Evolutionary conservation across 2,888 invertebrate genomes (phyloP).

Genomic region (Scaptomyza caliginosa): DNA sequence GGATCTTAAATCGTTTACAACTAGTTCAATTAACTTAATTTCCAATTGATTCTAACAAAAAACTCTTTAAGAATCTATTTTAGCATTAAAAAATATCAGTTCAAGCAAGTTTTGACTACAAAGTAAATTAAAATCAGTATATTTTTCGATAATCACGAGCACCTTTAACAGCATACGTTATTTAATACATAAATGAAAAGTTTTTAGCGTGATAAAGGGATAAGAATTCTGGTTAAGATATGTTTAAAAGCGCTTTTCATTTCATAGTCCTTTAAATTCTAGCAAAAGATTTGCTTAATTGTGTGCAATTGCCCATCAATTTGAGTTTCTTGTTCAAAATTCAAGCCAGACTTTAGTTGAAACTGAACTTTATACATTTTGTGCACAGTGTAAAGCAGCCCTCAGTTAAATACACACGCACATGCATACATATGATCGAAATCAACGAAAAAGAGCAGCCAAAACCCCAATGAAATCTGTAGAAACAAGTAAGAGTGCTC

Average conservation of each 20-base stretch:
- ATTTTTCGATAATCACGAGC: too few species aligned
- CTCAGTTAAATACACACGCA: conserved; percentile 41
- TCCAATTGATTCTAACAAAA: neutral
- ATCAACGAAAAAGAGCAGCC: conserved; percentile 52
- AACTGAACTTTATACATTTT: conserved; percentile 26
- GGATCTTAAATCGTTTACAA: neutral
- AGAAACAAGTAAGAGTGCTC: conserved; percentile 40
- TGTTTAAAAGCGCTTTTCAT: neutral
- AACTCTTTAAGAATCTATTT: neutral
- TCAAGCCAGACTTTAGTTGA: conserved; percentile 31
- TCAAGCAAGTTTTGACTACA: neutral
- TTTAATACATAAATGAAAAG: too few species aligned
- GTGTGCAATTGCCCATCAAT: neutral
- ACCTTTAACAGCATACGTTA: too few species aligned
- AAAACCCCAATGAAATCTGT: conserved; percentile 58
- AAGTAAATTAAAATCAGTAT: too few species aligned
- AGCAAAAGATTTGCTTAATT: neutral
- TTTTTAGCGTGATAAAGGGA: neutral
- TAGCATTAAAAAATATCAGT: too few species aligned
- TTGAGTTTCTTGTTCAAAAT: neutral
- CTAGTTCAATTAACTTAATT: neutral
- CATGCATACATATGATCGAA: conserved; percentile 43
- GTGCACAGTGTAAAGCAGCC: conserved; percentile 61
- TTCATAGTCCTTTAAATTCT: neutral
- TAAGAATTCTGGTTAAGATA: too few species aligned